Evolutionary conservation across 2,113 vertebrate species (phyloP), one percentile per base, ranked within the genome.

Genomic region (Percopsis transmontana): DNA sequence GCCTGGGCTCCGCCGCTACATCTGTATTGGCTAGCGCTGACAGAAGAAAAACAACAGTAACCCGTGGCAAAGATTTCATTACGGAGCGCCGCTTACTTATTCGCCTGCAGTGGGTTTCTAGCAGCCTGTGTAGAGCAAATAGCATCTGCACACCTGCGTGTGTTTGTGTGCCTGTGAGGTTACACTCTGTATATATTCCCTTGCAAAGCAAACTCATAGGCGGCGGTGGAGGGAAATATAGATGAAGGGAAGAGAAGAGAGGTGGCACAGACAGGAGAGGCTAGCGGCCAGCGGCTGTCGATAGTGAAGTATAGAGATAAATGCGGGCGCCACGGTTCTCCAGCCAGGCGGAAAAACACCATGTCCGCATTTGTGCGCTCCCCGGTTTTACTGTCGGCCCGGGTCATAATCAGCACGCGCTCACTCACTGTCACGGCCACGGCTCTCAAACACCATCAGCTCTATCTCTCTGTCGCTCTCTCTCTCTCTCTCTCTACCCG

Each of bases 321-420:
- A 92, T 86, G 84, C 13, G 73, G 47, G 58, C 74, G 76, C 74
- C 74, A 74, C 69, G 62, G 81, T 79, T 85, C 87, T 85, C 85
- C 68, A 89, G 84, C 82, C 89, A 90, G 80, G 85, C 86, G 85
- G 88, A 89, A 90, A 91, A 90, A 87, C 88, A 89, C 85, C 69
- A 56, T 66, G 67, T 88, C 84, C 62, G 55, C 57, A 64, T 76
- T 79, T 62, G 67, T 83, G 83, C 76, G 66, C 33, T 76, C 65
- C 55, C 76, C 72, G 70, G 52, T 84, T 77, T 83, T 58, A 67
- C 63, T 81, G 66, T 65, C 66, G 77, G 72, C 63, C n/a, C 76
- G 58, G 66, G 68, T 80, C 88, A 78, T 86, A 77, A 90, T 90
- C 88, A 82, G 80, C 85, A 66, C 52, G 69, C 41, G 13, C 50